Conservation (phyloP, 2,797 vertebrate species). For the Monodelphis domestica region DNA sequence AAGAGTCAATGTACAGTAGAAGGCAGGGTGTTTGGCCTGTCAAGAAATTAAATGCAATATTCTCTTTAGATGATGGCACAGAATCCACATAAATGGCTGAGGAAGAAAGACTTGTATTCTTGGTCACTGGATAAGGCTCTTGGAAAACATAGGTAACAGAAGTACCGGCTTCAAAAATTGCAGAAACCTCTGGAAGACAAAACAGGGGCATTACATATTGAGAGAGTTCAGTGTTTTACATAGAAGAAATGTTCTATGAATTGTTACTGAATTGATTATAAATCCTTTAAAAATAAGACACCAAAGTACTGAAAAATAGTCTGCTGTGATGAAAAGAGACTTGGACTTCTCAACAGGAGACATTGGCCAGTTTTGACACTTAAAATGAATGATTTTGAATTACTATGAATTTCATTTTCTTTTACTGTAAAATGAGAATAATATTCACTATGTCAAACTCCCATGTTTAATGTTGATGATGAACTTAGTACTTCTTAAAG, state of each 20-base stretch:
- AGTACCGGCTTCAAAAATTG: conserved; percentile 93
- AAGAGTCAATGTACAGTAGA: conserved; percentile 92
- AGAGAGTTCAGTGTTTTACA: neutral
- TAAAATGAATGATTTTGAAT: neutral
- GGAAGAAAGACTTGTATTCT: conserved; percentile 89
- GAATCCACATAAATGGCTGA: conserved; percentile 90
- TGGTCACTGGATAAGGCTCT: conserved; percentile 96
- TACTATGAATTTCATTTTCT: neutral
- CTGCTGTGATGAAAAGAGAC: neutral
- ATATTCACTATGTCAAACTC: neutral
- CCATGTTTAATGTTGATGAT: neutral
- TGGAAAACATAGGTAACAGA: conserved; percentile 95
- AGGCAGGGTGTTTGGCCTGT: conserved; percentile 92
- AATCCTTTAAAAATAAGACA: neutral
- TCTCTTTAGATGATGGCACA: conserved; percentile 89
- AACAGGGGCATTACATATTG: conserved; percentile 24
- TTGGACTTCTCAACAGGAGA: neutral
- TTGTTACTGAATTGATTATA: neutral
- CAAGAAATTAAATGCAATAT: conserved; percentile 93
- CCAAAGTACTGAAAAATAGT: neutral
- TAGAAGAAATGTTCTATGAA: neutral
- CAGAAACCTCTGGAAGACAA: conserved; percentile 93
- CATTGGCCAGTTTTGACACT: neutral
- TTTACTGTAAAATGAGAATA: neutral
- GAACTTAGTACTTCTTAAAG: neutral